A percentile compares a stretch with the other conserved stretches of the same genome.
Evolutionary conservation across 2,888 invertebrate species (phyloP).

Genomic region (Odontocerum albicorne): DNA sequence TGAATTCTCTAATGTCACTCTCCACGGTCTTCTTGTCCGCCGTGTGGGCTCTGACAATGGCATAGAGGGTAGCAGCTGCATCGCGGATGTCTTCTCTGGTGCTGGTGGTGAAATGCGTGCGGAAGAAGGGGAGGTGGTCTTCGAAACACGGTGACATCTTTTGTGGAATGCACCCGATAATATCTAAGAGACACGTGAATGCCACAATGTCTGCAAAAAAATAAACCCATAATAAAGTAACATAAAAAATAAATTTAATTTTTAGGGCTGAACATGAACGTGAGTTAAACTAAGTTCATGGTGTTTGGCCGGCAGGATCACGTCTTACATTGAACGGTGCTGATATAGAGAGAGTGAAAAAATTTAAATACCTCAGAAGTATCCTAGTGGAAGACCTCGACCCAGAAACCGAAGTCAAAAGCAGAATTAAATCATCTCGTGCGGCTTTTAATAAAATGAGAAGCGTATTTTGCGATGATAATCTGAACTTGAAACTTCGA

Average conservation of each 20-base stretch:
- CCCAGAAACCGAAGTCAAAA: too few species aligned
- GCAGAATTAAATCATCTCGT: too few species aligned
- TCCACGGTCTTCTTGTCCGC: slow-evolving; percentile 56
- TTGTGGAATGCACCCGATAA: slow-evolving; percentile 80
- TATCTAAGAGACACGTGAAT: slow-evolving; percentile 77
- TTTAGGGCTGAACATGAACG: background rate
- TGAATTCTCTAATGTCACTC: slow-evolving; percentile 56
- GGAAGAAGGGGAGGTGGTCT: slow-evolving; percentile 65
- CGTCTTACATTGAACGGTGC: too few species aligned
- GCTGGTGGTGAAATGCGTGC: slow-evolving; percentile 63
- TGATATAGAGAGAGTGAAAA: too few species aligned
- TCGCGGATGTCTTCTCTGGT: slow-evolving; percentile 78
- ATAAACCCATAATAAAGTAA: slow-evolving; percentile 1
- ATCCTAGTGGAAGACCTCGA: too few species aligned
- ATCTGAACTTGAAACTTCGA: too few species aligned
- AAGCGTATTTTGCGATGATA: too few species aligned
- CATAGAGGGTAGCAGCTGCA: slow-evolving; percentile 73
- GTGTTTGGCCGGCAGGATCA: too few species aligned
- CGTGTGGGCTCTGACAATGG: slow-evolving; percentile 67
- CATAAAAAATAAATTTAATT: slow-evolving; percentile 8
- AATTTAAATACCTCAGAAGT: too few species aligned
- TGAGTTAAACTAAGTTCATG: too few species aligned
- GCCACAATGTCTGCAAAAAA: slow-evolving; percentile 60
- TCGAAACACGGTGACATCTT: slow-evolving; percentile 65
- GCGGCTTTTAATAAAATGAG: too few species aligned